Conservation (phyloP, 2,797 vertebrate species). For the Oreochromis mossambicus region DNA sequence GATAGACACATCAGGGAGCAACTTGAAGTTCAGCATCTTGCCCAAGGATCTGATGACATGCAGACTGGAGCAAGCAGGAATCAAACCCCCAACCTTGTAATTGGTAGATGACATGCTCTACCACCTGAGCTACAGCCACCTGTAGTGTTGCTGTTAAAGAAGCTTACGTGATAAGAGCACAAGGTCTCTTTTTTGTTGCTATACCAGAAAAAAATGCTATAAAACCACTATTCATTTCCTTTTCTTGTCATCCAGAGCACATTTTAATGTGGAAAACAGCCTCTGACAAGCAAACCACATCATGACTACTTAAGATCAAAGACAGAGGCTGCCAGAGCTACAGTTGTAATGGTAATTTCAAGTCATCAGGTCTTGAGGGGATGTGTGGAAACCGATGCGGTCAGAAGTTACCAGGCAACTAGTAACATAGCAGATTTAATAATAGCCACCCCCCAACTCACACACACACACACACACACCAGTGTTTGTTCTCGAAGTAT, state of each 20-base stretch:
- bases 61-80: background rate
- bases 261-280: background rate
- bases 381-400: background rate
- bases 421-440: background rate
- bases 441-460: background rate
- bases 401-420: slow-evolving; percentile 59
- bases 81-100: background rate
- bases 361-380: background rate
- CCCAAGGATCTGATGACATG: background rate
- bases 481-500: background rate
- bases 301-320: background rate
- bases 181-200: background rate
- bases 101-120: background rate
- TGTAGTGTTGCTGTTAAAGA: background rate
- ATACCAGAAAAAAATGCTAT: background rate
- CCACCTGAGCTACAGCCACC: background rate
- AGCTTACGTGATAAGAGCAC: background rate
- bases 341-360: background rate
- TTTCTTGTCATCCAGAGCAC: background rate
- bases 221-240: background rate
- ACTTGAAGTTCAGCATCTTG: background rate
- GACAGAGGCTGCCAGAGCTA: background rate
- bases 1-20: background rate
- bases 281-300: background rate
- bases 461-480: background rate